Base-by-base conservation (phyloP, 2,113 vertebrate species). In the Bagarius yarrelli region DNA sequence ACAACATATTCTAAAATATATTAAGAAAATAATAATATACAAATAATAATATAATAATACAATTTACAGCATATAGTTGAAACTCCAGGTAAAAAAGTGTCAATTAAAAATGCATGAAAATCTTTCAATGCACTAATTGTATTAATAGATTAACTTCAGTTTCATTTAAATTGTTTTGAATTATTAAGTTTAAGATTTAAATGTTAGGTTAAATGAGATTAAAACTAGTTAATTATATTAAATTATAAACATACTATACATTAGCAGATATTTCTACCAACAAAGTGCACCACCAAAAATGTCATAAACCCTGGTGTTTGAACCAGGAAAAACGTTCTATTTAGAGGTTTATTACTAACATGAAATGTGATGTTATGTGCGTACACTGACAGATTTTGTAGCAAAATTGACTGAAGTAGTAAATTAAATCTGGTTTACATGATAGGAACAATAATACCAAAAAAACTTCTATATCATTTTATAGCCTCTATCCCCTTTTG, bases 401-500 rank as follows among this genome's bases (percentile, higher is more conserved):
- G 13, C 1, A 47, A 47, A 25, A 71, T 16, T 52, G 9, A n/a
- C n/a, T 25, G 5, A 6, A n/a, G 15, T 16, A 50, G 18, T 8
- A 1, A 50, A n/a, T 70, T 50, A 70, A 50, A 25, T 15, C 15
- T 50, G 40, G 23, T 27, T 50, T 5, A 53, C 30, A 36, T 57
- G 57, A 59, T 36, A 3, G 23, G n/a, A 15, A 27, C n/a, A 77
- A 55, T 69, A 79, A 56, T 60, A 69, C 15, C 50, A 12, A 5
- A 66, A 8, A 72, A 4, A 21, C 40, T 76, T 19, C 23, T 71
- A 4, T 57, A 19, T 23, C 69, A 8, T 79, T 34, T 87, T 71
- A 0, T 85, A 99, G 98, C 96, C 97, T 0, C 72, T 99, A 91
- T 92, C 92, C 61, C 90, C 94, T 9, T 56, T 93, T 71, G 96